Evolutionary conservation across 1,140 invertebrate genomes (phyloP).

Genomic region (Panagrolaimus sp.): DNA sequence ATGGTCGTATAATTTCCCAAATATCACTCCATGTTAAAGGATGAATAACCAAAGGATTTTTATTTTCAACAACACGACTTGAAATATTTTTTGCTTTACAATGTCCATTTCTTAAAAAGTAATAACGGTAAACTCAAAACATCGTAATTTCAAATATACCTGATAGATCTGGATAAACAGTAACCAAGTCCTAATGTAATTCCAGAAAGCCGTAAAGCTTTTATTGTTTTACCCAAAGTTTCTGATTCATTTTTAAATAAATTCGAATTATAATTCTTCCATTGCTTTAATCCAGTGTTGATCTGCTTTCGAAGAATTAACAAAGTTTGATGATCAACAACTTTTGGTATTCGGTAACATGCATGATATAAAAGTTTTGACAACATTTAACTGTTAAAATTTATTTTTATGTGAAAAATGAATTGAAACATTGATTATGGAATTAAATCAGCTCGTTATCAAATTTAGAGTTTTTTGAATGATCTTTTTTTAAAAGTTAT

Average conservation of each 20-base stretch:
- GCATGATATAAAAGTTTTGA: neutral
- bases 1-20: slow-evolving; percentile 9
- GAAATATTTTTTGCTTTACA: neutral
- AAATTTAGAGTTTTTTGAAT: no score
- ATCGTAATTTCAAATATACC: slow-evolving; percentile 1
- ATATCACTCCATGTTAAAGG: slow-evolving; percentile 5
- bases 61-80: neutral
- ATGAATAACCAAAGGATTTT: neutral
- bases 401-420: no score
- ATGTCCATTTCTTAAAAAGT: neutral
- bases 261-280: neutral
- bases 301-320: neutral
- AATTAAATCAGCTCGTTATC: no score
- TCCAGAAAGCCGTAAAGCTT: neutral
- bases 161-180: neutral
- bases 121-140: neutral
- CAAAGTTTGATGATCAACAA: neutral
- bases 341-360: neutral
- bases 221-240: neutral
- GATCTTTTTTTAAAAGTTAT: no score
- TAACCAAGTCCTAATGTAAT: neutral
- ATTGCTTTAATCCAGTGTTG: neutral
- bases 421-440: no score
- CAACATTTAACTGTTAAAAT: neutral
- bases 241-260: neutral